Conservation (phyloP, 2,113 vertebrate species). For the Orycteropus afer region DNA sequence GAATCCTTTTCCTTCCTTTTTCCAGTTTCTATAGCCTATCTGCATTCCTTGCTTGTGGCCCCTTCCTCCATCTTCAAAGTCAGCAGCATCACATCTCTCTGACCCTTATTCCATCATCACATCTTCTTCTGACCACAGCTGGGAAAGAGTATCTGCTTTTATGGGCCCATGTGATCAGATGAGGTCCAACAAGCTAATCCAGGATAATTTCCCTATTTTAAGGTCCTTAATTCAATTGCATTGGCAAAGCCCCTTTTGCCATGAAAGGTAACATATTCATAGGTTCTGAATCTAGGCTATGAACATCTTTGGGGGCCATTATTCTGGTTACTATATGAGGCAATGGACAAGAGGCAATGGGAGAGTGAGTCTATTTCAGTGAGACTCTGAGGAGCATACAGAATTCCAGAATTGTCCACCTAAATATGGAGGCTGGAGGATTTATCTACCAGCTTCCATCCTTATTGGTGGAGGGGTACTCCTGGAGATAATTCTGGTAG, state of each 20-base stretch:
- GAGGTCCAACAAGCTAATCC: not conserved
- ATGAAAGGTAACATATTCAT: not conserved
- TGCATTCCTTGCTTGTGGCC: not conserved
- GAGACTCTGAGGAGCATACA: not conserved
- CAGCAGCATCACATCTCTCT: not conserved
- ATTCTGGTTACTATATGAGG: not conserved
- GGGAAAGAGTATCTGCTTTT: not conserved
- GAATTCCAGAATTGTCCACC: not conserved
- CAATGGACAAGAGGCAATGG: no score
- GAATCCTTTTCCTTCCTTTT: not conserved
- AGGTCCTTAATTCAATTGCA: not conserved
- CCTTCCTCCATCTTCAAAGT: not conserved
- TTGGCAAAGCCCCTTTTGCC: not conserved
- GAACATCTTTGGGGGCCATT: not conserved
- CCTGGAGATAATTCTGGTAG: not conserved
- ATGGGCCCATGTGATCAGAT: not conserved
- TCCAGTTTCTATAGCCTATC: not conserved
- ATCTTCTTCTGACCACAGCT: not conserved
- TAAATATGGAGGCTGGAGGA: not conserved
- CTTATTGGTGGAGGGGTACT: not conserved
- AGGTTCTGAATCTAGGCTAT: not conserved
- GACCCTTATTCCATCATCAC: not conserved
- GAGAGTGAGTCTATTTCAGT: not conserved
- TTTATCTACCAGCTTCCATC: not conserved
- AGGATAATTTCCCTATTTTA: not conserved